phyloP scores from a whole-genome alignment of 2,888 invertebrate species.

The Heteropelma amictum region DNA sequence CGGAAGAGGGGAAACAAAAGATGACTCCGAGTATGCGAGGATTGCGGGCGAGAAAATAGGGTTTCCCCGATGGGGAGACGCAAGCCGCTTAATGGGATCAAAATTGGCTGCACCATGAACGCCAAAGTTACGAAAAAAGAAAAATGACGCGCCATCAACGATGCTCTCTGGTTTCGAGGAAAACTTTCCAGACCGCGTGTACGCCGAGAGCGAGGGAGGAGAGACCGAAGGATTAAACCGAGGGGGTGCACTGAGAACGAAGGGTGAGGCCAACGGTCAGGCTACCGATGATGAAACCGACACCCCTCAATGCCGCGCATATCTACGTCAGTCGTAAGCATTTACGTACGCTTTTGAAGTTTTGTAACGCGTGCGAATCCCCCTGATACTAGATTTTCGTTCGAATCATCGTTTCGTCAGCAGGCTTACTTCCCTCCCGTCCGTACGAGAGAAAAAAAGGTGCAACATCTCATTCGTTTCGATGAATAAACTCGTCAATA shows the following conservation, averaged over 20 bases:
- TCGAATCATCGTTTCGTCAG: not conserved
- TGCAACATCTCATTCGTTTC: not conserved
- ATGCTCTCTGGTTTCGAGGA: not conserved
- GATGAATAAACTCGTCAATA: not conserved
- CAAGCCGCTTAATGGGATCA: conserved; percentile 39
- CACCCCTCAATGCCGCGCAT: conserved; percentile 47
- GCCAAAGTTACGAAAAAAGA: not conserved
- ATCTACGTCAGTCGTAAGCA: conserved; percentile 38
- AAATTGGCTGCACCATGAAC: conserved; percentile 27
- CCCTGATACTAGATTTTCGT: conserved; percentile 1
- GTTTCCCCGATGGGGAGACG: conserved; percentile 48
- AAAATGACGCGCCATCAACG: conserved; percentile 3
- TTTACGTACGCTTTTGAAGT: conserved; percentile 36
- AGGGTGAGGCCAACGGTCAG: conserved; percentile 14
- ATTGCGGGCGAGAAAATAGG: conserved; percentile 37
- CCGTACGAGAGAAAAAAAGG: not conserved
- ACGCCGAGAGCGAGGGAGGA: not conserved
- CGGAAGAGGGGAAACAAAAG: no score
- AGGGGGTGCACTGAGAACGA: conserved; percentile 9
- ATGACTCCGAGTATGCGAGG: no score
- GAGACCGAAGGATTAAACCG: conserved; percentile 30
- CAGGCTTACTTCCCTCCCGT: no score
- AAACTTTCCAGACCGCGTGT: conserved; percentile 31
- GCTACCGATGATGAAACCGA: conserved; percentile 39
- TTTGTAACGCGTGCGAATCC: not conserved